Conservation (phyloP, 2,888 invertebrate species). For the Ormyrus rosae region DNA sequence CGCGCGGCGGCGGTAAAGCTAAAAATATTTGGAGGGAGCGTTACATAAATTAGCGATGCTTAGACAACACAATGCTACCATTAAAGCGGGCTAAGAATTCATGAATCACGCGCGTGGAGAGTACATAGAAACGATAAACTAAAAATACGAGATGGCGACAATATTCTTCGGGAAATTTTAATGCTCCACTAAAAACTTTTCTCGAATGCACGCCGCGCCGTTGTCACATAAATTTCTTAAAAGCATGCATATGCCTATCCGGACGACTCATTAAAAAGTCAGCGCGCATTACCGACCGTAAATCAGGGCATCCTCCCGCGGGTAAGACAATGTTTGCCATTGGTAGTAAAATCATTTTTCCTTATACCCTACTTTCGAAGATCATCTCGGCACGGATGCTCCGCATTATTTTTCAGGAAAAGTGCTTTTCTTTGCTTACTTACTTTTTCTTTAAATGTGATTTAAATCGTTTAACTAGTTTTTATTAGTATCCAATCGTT, state of each 20-base stretch:
- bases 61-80: not conserved
- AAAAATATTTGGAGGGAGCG: not conserved
- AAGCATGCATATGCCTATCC: not conserved
- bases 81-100: constrained; percentile 13
- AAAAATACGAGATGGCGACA: constrained; percentile 45
- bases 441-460: too few species aligned
- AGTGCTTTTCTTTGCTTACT: too few species aligned
- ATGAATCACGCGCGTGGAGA: constrained; percentile 34
- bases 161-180: constrained; percentile 40
- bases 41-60: not conserved
- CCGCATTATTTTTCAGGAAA: not conserved
- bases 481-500: too few species aligned
- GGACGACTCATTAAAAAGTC: constrained; percentile 27
- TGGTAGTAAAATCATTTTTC: not conserved
- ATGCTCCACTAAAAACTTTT: constrained; percentile 50
- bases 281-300: constrained; percentile 10
- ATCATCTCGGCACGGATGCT: not conserved
- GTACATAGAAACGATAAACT: constrained; percentile 33
- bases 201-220: not conserved
- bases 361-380: not conserved
- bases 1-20: constrained; percentile 5
- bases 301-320: constrained; percentile 22
- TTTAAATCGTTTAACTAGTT: too few species aligned
- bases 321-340: constrained; percentile 21
- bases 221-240: constrained; percentile 48